Evolutionary conservation across 2,797 vertebrate species (phyloP).

Genomic region (Anisognathus igniventris): DNA sequence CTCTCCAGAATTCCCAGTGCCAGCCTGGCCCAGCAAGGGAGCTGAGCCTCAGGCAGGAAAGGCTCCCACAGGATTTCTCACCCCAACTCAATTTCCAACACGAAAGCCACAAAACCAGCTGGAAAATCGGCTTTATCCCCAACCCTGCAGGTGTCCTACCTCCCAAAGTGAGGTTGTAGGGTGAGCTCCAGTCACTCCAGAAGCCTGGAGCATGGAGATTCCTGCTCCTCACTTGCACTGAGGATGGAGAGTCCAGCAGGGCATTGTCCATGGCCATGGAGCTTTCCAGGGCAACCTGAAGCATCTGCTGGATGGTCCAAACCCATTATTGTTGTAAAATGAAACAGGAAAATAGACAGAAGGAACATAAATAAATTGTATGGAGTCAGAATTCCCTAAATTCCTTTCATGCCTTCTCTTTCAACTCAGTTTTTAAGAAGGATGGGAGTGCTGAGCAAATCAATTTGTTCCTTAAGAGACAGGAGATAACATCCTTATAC

Average conservation of each 20-base stretch:
- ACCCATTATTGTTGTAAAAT: background rate
- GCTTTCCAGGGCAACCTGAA: constrained; percentile 49
- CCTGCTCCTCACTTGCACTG: constrained; percentile 79
- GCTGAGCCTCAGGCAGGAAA: background rate
- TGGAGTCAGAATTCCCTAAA: background rate
- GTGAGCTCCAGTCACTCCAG: constrained; percentile 90
- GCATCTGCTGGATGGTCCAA: constrained; percentile 64
- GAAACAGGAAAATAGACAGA: background rate
- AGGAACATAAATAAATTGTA: background rate
- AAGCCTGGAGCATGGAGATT: constrained; percentile 50
- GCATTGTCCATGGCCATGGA: constrained; percentile 68
- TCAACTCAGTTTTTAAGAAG: background rate
- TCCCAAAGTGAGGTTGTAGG: constrained; percentile 70
- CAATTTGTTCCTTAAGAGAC: background rate
- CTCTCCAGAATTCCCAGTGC: background rate
- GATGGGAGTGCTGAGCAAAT: background rate
- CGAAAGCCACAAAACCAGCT: background rate
- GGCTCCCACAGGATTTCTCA: background rate
- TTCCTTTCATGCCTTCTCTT: background rate
- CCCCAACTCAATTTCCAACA: fast-evolving
- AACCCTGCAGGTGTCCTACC: constrained; percentile 66
- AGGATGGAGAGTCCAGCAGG: constrained; percentile 71
- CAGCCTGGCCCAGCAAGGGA: background rate
- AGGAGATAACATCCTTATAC: background rate
- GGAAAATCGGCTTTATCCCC: background rate